Percentiles rank a stretch among this genome's conserved stretches.
These are phyloP conservation scores for Arizona elegans DNA, from an alignment of 2,113 vertebrate species.

Conservation along the genomic window DNA sequence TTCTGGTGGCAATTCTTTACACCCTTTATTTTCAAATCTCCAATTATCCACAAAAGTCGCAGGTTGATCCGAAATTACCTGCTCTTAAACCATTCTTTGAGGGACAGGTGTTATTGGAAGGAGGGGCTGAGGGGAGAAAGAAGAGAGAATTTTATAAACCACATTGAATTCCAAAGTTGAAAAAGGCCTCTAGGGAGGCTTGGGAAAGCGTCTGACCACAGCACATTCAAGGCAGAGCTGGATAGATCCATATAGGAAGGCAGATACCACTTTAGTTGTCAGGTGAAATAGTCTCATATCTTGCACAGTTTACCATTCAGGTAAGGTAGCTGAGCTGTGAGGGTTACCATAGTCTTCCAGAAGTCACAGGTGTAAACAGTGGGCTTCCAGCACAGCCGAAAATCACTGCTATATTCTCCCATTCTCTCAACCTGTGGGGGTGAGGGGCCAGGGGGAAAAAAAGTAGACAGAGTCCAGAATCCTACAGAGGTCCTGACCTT, in stretches of 20 bases:
- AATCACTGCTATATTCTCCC: background rate
- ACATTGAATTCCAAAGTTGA: background rate
- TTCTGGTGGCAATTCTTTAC: background rate
- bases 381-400: background rate
- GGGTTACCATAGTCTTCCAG: background rate
- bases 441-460: background rate
- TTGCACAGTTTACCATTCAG: background rate
- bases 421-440: background rate
- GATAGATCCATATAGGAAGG: background rate
- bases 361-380: background rate
- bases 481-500: background rate
- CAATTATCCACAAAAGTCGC: background rate
- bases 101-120: background rate
- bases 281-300: background rate
- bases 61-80: background rate
- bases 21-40: background rate
- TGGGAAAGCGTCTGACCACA: background rate
- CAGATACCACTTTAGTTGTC: background rate
- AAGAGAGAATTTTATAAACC: background rate
- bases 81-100: background rate
- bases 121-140: background rate
- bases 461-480: background rate
- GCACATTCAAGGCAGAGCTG: background rate
- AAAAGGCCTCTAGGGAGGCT: background rate
- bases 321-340: background rate